These are phyloP conservation scores for Lochmaea crataegi DNA, from an alignment of 2,888 invertebrate genomes.

Conservation along the genomic window DNA sequence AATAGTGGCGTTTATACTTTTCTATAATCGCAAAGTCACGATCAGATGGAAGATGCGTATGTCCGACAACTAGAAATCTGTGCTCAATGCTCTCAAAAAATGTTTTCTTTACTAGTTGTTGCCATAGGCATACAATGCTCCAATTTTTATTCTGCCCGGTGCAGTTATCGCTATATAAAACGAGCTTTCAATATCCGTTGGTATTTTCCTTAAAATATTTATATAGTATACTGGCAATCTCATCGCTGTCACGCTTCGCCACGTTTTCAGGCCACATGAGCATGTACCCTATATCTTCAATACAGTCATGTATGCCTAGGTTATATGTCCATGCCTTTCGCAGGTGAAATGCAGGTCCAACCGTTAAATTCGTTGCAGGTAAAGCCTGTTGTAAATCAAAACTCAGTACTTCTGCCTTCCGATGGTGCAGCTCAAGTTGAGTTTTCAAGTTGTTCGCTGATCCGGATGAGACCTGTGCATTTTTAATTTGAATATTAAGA, in stretches of 20 bases:
- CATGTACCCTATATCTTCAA: slow-evolving; percentile 36
- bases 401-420: slow-evolving; percentile 36
- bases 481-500: not conserved
- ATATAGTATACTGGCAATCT: slow-evolving; percentile 18
- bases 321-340: slow-evolving; percentile 41
- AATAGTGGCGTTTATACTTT: not conserved
- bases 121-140: slow-evolving; percentile 39
- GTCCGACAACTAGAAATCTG: slow-evolving; percentile 41
- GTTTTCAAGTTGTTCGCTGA: slow-evolving; percentile 29
- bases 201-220: slow-evolving; percentile 39
- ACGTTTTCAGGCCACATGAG: slow-evolving; percentile 44
- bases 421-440: slow-evolving; percentile 42
- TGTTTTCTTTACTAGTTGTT: slow-evolving; percentile 36
- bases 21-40: slow-evolving; percentile 25
- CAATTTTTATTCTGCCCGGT: slow-evolving; percentile 44
- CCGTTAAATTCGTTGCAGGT: slow-evolving; percentile 23
- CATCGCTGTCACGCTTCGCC: slow-evolving; percentile 39
- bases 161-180: slow-evolving; percentile 39
- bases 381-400: slow-evolving; percentile 39
- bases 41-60: slow-evolving; percentile 38
- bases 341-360: slow-evolving; percentile 2
- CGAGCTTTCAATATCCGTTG: slow-evolving; percentile 23
- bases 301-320: slow-evolving; percentile 32
- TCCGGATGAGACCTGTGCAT: slow-evolving; percentile 29
- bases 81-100: slow-evolving; percentile 39